Evolutionary conservation across 2,797 vertebrate species (phyloP).

Genomic region (Cheirogaleus major): DNA sequence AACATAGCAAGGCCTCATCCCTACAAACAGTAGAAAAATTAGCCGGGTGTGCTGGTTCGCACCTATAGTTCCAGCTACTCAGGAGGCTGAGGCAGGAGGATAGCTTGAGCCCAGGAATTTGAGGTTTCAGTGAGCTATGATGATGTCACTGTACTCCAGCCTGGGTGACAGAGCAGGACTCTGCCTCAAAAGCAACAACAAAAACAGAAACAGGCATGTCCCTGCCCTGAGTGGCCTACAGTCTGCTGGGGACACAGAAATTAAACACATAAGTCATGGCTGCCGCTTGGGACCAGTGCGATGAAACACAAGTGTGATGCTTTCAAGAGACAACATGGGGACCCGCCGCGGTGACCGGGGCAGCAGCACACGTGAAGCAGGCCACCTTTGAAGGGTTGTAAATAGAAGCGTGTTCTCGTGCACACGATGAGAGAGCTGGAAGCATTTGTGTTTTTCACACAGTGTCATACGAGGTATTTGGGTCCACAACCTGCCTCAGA

Average conservation of each 20-base stretch:
- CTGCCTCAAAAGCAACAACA: not conserved
- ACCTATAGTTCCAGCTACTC: not conserved
- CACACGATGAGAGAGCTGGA: not conserved
- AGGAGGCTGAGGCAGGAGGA: not conserved
- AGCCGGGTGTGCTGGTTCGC: not conserved
- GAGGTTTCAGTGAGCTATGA: not conserved
- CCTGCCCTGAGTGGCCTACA: not conserved
- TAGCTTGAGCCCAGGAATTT: not conserved
- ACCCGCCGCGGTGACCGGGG: not conserved
- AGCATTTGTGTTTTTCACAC: too few relatives aligned
- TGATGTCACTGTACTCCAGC: not conserved
- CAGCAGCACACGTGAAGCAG: not conserved
- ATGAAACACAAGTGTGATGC: not conserved
- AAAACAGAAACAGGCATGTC: not conserved
- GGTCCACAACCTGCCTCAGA: too few relatives aligned
- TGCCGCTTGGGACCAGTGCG: too few relatives aligned
- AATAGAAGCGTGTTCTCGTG: not conserved
- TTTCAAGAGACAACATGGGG: not conserved
- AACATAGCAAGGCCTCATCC: not conserved
- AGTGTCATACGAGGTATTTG: fast-evolving
- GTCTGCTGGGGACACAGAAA: not conserved
- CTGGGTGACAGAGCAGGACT: not conserved
- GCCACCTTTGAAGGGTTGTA: not conserved
- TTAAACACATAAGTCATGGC: too few relatives aligned
- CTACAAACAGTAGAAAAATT: not conserved